phyloP scores from a whole-genome alignment of 2,797 vertebrate species.

The Lutjanus argentimaculatus region DNA sequence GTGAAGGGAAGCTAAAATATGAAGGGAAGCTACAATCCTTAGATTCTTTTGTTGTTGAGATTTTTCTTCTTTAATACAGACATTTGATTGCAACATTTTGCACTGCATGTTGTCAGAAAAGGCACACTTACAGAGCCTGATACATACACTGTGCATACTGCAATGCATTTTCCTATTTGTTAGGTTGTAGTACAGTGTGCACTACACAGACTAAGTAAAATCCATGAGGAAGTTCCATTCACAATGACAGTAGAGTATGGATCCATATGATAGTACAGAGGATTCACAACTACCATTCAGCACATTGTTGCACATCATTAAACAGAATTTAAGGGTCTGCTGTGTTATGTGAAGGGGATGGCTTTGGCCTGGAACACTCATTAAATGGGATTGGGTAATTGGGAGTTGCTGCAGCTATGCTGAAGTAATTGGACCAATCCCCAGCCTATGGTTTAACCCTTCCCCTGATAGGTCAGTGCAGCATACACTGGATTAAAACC shows the following conservation, averaged over 20 bases:
- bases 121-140: neutral
- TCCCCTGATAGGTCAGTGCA: neutral
- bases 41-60: no score
- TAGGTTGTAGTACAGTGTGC: neutral
- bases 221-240: neutral
- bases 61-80: no score
- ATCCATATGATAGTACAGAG: neutral
- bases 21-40: no score
- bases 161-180: neutral
- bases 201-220: neutral
- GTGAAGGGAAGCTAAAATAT: no score
- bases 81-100: no score
- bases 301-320: conserved; percentile 5
- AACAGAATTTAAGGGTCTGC: conserved; percentile 2
- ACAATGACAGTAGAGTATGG: neutral
- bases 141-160: neutral
- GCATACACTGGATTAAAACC: neutral
- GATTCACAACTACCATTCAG: neutral
- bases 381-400: conserved; percentile 20
- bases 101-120: no score
- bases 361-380: conserved; percentile 17
- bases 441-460: neutral
- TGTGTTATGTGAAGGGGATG: neutral
- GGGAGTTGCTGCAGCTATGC: conserved; percentile 1
- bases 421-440: conserved; percentile 36